Evolutionary conservation across 2,797 vertebrate genomes (phyloP).

Genomic region (Oryzias sinensis): DNA sequence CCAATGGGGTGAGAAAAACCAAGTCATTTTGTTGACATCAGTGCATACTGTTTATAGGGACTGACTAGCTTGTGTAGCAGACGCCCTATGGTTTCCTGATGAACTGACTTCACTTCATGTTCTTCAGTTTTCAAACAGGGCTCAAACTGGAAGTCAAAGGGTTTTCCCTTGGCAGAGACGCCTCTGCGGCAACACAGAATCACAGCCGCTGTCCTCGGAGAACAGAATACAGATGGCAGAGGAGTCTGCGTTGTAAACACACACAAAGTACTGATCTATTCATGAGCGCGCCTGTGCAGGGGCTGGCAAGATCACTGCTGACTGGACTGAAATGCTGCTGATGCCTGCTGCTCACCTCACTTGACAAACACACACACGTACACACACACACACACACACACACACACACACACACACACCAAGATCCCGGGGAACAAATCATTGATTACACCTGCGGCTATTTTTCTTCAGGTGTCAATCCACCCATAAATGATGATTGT

Average conservation of each 20-base stretch:
- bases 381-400: constrained; percentile 17
- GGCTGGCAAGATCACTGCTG: constrained; percentile 69
- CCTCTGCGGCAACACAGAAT: constrained; percentile 10
- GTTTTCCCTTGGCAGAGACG: too few species aligned
- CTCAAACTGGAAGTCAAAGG: too few species aligned
- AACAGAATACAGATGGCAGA: constrained; percentile 20
- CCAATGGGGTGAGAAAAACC: too few species aligned
- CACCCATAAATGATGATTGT: constrained; percentile 55
- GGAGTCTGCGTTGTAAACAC: constrained; percentile 3
- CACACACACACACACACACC: constrained; percentile 8
- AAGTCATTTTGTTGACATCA: too few species aligned
- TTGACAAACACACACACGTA: constrained; percentile 40
- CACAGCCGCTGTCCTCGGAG: constrained; percentile 12
- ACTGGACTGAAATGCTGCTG: constrained; percentile 73
- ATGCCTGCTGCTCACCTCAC: constrained; percentile 68
- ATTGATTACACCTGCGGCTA: constrained; percentile 71
- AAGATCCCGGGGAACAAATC: constrained; percentile 48
- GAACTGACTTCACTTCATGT: too few species aligned
- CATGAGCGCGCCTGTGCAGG: constrained; percentile 60
- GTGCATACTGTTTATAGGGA: too few species aligned
- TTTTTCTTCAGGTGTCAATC: constrained; percentile 74
- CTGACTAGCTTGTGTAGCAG: too few species aligned
- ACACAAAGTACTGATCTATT: constrained; percentile 64
- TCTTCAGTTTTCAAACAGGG: too few species aligned
- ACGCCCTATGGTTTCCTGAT: too few species aligned